Conservation (phyloP, 1,140 invertebrate genomes). For the Brachionus rotundiformis region DNA sequence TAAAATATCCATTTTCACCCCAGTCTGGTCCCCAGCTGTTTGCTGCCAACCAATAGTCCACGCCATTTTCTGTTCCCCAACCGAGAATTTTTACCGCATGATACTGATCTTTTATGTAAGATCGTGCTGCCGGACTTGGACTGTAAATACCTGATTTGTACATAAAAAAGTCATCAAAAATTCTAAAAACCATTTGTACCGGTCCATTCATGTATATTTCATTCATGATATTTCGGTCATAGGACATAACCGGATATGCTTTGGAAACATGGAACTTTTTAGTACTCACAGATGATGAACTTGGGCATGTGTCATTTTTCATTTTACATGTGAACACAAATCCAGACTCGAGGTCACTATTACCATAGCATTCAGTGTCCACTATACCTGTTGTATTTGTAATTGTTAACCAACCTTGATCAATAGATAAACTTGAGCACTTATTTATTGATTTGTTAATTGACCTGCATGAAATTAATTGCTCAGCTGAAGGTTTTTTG, state of each 20-base stretch:
- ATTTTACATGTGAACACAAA: slow-evolving; percentile 24
- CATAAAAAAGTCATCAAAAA: slow-evolving; percentile 47
- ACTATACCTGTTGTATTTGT: neutral
- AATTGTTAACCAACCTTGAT: neutral
- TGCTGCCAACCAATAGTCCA: slow-evolving; percentile 50
- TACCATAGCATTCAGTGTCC: neutral
- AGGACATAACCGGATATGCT: slow-evolving; percentile 52
- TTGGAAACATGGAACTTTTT: slow-evolving; percentile 50
- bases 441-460: slow-evolving; percentile 74
- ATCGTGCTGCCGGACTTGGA: neutral
- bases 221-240: slow-evolving; percentile 80
- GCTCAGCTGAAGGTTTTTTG: slow-evolving; percentile 76
- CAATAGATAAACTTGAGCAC: neutral
- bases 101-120: slow-evolving; percentile 1
- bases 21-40: slow-evolving; percentile 52
- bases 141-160: slow-evolving; percentile 47
- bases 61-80: slow-evolving; percentile 47
- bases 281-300: neutral
- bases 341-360: neutral
- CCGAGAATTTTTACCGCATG: slow-evolving; percentile 36
- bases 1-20: slow-evolving; percentile 64
- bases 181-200: slow-evolving; percentile 79
- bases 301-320: neutral
- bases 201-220: slow-evolving; percentile 86
- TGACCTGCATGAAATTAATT: slow-evolving; percentile 80